Base-by-base conservation (phyloP, 2,888 invertebrate genomes). In the Alloplasta piceator region DNA sequence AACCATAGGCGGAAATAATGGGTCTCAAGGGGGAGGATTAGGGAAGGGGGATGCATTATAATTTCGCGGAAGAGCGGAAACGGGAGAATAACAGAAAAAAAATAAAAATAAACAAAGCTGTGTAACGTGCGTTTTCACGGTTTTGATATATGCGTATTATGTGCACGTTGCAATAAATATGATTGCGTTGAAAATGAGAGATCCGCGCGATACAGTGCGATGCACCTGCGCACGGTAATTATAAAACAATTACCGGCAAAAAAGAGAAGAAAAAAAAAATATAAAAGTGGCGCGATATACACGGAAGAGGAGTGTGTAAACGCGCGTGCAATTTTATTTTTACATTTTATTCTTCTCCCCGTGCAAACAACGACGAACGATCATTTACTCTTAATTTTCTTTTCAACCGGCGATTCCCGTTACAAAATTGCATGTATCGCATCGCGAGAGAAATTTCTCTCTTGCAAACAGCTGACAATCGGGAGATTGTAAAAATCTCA, bases 351-450 rank as follows among this genome's bases (percentile, higher is more conserved):
- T 26, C 26, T 26, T 3, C 26, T 26, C 26, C 68, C 7, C 36
- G 36, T 12, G 48, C 38, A 48, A 68, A 55, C 43, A 26, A 66
- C 26, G 26, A 26, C 26, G 26, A 3, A 26, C 26, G 26, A 26
- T 26, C 26, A 26, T 43, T 10, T 63, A 48, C 79, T 74, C 56
- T 74, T 70, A n/a, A 70, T 70, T 70, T 79, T 79, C 38, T 70
- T 70, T 70, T 70, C 56, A 74, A 52, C 56, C 38, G 46, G 12
- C 58, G 52, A 38, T 74, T 70, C 43, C 79, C 79, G 79, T 79
- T 79, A 79, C 39, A 50, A 50, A 26, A 26, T 26, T 26, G 26
- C 26, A 26, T 26, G 3, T 26, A 26, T 26, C 3, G 26, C 26
- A 16, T 46, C 60, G 6, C 56, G 73, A 73, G 78, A 41, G 39